phyloP scores from a whole-genome alignment of 2,888 invertebrate genomes.

The Pasiphila rectangulata region DNA sequence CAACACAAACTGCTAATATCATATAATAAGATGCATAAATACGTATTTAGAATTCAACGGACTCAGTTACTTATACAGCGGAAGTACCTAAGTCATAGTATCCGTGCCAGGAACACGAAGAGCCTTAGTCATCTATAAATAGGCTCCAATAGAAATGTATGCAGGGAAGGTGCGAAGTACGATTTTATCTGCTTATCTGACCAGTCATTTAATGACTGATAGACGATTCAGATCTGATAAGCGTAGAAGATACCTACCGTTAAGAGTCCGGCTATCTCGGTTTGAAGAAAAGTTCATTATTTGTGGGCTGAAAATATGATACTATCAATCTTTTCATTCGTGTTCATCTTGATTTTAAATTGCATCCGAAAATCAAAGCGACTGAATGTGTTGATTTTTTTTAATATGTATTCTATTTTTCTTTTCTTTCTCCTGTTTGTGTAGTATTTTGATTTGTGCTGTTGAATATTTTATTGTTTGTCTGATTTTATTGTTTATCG shows the following conservation, averaged over 20 bases:
- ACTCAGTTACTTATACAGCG: neutral
- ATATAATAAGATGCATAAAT: too few relatives aligned
- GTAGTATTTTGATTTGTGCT: too few relatives aligned
- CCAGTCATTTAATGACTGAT: slow-evolving; percentile 13
- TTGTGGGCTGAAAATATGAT: slow-evolving; percentile 1
- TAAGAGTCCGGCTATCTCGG: slow-evolving; percentile 14
- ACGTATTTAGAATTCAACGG: too few relatives aligned
- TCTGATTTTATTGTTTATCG: too few relatives aligned
- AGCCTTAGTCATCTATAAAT: neutral
- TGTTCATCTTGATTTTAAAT: too few relatives aligned
- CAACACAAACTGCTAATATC: too few relatives aligned
- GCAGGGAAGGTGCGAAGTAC: neutral
- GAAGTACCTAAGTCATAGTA: neutral
- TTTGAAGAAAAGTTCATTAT: slow-evolving; percentile 10
- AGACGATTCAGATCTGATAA: slow-evolving; percentile 1
- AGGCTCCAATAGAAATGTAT: neutral
- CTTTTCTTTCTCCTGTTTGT: too few relatives aligned
- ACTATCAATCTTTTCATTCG: too few relatives aligned
- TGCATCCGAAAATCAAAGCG: too few relatives aligned
- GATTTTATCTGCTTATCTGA: slow-evolving; percentile 7
- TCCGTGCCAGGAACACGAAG: neutral
- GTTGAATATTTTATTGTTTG: too few relatives aligned
- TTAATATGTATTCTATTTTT: too few relatives aligned
- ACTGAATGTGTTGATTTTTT: too few relatives aligned
- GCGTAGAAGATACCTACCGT: slow-evolving; percentile 10